Evolutionary conservation across 2,888 invertebrate species (phyloP).

Genomic region (Salpingus planirostris): DNA sequence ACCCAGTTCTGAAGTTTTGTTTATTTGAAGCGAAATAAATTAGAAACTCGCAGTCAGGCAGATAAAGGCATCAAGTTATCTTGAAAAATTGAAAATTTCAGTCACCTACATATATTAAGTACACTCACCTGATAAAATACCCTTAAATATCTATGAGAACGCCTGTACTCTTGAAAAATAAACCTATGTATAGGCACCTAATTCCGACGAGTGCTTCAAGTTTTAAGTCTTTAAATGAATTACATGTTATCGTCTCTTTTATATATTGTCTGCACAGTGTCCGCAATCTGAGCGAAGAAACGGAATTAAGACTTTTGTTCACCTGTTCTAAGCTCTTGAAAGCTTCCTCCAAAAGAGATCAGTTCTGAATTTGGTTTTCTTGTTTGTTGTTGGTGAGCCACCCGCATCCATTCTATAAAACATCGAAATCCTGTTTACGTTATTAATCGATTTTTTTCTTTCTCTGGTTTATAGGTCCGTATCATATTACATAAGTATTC

Average conservation of each 20-base stretch:
- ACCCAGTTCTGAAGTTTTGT: conserved; percentile 8
- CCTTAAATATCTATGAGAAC: too few species aligned
- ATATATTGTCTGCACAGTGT: conserved; percentile 7
- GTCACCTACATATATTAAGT: too few species aligned
- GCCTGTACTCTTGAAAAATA: too few species aligned
- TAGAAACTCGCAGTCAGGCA: conserved; percentile 2
- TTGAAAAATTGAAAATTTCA: too few species aligned
- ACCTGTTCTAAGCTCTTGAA: conserved; percentile 10
- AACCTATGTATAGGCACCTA: too few species aligned
- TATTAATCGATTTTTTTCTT: too few species aligned
- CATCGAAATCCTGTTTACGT: too few species aligned
- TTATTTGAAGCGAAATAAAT: conserved; percentile 11
- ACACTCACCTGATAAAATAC: too few species aligned
- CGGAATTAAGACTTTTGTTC: conserved; percentile 12
- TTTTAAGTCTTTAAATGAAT: conserved; percentile 8
- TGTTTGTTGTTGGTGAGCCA: too few species aligned
- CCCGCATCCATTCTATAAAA: too few species aligned
- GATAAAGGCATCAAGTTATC: neutral
- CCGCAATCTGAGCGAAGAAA: conserved; percentile 4
- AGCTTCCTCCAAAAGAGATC: conserved; percentile 7
- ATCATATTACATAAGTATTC: too few species aligned
- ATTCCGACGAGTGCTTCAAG: neutral
- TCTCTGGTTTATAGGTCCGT: too few species aligned
- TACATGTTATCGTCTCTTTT: conserved; percentile 9
- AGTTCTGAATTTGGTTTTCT: conserved; percentile 4